A percentile compares a stretch with the other conserved stretches of the same genome.
phyloP scores from a whole-genome alignment of 1,140 invertebrate species.

The Drosophila nikananu region DNA sequence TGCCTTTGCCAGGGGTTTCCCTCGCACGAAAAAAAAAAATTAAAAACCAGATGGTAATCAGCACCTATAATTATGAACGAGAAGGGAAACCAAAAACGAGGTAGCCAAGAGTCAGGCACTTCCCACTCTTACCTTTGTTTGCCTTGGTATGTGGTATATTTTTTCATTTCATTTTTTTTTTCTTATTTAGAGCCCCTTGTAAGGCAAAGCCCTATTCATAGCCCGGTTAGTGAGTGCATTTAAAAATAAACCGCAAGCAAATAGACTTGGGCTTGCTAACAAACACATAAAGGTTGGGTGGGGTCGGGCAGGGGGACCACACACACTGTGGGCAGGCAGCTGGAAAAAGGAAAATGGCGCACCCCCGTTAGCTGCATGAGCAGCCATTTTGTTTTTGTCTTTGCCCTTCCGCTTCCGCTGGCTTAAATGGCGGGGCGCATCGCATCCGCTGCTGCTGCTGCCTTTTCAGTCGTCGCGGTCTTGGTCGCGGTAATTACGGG shows the following conservation, averaged over 20 bases:
- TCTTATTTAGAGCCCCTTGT: slow-evolving; percentile 41
- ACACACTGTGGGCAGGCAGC: slow-evolving; percentile 28
- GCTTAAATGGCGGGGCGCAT: slow-evolving; percentile 71
- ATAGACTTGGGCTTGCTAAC: slow-evolving; percentile 49
- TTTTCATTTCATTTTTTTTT: slow-evolving; percentile 40
- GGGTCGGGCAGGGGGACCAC: not conserved
- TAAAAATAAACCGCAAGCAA: slow-evolving; percentile 81
- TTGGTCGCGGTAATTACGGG: slow-evolving; percentile 66
- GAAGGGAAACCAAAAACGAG: not conserved
- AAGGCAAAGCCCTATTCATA: slow-evolving; percentile 68
- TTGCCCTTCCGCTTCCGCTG: slow-evolving; percentile 79
- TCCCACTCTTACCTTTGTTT: slow-evolving; percentile 2
- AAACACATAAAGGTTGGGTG: slow-evolving; percentile 1
- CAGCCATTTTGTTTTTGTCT: slow-evolving; percentile 73
- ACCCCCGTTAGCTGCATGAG: slow-evolving; percentile 71
- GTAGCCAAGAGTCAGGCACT: slow-evolving; percentile 16
- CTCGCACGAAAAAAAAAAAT: slow-evolving; percentile 5
- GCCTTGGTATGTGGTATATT: slow-evolving; percentile 16
- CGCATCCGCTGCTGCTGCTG: slow-evolving; percentile 59
- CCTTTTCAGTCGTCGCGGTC: slow-evolving; percentile 13
- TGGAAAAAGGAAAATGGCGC: slow-evolving; percentile 71
- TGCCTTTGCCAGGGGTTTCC: not conserved
- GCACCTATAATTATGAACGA: not conserved
- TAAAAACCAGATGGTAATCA: not conserved
- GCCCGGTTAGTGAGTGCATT: slow-evolving; percentile 57